A percentile compares a stretch with the other conserved stretches of the same genome.
phyloP scores from a whole-genome alignment of 2,113 vertebrate species.

The Coreoperca whiteheadi region DNA sequence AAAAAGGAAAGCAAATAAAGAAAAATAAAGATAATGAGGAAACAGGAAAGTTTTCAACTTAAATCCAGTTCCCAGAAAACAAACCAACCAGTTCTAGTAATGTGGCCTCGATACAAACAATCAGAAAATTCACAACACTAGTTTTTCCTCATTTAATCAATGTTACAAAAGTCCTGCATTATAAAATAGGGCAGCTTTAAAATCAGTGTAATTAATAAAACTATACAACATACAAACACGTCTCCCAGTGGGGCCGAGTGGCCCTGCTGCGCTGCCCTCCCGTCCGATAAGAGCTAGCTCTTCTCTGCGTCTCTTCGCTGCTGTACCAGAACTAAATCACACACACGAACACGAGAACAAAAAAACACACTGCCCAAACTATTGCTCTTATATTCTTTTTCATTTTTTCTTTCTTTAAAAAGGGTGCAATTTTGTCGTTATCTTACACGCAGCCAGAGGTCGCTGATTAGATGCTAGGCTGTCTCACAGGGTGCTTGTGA shows the following conservation, averaged over 20 bases:
- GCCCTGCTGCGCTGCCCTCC: conserved; percentile 46
- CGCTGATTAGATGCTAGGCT: conserved; percentile 94
- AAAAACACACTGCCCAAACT: conserved; percentile 96
- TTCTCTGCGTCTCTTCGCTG: conserved; percentile 58
- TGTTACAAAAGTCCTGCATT: conserved; percentile 99
- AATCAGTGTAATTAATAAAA: conserved; percentile 99
- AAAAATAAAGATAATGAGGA: conserved; percentile 81
- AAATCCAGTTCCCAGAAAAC: conserved; percentile 92
- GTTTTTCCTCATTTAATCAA: conserved; percentile 98
- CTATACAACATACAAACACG: conserved; percentile 99
- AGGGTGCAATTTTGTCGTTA: conserved; percentile 95
- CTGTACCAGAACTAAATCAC: conserved; percentile 90
- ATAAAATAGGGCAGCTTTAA: conserved; percentile 99
- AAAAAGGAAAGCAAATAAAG: conserved; percentile 80
- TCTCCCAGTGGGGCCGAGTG: conserved; percentile 83
- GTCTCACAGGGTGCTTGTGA: conserved; percentile 89
- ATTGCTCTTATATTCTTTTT: conserved; percentile 95
- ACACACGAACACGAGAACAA: conserved; percentile 89
- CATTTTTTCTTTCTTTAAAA: conserved; percentile 88
- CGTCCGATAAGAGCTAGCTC: conserved; percentile 47
- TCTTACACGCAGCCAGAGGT: conserved; percentile 90
- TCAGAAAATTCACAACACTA: conserved; percentile 98
- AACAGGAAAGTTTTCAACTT: conserved; percentile 98
- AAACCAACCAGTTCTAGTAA: conserved; percentile 93
- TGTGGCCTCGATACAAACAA: conserved; percentile 96